These are phyloP conservation scores for Drosophila kuntzei DNA, from an alignment of 2,888 invertebrate species.

Conservation along the genomic window DNA sequence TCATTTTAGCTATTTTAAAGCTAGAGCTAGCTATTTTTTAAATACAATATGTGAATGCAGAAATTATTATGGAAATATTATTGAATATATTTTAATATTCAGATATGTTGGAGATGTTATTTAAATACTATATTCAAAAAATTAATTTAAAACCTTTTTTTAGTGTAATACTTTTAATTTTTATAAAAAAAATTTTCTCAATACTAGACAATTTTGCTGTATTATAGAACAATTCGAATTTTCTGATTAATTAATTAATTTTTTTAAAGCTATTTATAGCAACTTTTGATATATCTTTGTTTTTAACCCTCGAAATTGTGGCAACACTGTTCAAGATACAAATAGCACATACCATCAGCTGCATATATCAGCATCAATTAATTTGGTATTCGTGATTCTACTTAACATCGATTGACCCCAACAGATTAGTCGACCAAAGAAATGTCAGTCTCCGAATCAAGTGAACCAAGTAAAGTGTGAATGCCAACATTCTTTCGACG, in stretches of 20 bases:
- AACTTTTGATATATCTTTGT: background rate
- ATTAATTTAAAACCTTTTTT: too few species aligned
- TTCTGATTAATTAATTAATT: too few species aligned
- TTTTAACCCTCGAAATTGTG: background rate
- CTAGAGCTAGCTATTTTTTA: background rate
- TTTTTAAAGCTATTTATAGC: background rate
- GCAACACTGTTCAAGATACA: background rate
- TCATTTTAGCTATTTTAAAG: background rate
- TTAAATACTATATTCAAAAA: too few species aligned
- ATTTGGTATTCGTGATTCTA: slow-evolving; percentile 86
- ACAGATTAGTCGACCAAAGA: slow-evolving; percentile 84
- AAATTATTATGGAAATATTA: too few species aligned
- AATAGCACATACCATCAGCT: slow-evolving; percentile 11
- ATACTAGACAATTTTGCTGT: too few species aligned
- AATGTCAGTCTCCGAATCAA: slow-evolving; percentile 44
- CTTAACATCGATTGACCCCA: slow-evolving; percentile 86
- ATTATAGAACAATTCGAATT: too few species aligned
- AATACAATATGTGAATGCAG: too few species aligned
- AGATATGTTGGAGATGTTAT: too few species aligned
- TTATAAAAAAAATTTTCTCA: too few species aligned
- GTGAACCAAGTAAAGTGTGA: slow-evolving; percentile 22
- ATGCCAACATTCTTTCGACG: slow-evolving; percentile 46
- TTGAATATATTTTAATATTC: too few species aligned
- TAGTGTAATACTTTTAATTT: too few species aligned
- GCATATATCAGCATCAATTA: slow-evolving; percentile 85